Conservation (phyloP, 1,140 invertebrate species). For the Vanessa atalanta region DNA sequence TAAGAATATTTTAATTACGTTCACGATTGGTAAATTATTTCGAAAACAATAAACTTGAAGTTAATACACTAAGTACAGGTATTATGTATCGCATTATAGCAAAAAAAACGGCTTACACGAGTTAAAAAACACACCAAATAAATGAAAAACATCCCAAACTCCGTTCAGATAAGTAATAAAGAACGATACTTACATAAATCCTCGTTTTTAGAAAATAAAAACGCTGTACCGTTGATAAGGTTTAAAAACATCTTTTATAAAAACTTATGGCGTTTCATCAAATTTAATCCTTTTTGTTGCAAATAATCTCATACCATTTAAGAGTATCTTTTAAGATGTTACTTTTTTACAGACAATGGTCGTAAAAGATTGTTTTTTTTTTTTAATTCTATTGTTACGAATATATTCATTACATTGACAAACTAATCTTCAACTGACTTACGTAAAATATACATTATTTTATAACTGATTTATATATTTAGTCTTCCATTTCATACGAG, state of each 20-base stretch:
- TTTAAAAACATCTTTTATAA: slow-evolving; percentile 43
- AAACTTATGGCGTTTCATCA: slow-evolving; percentile 41
- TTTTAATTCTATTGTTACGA: slow-evolving; percentile 42
- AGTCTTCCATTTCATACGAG: no score
- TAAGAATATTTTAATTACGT: background rate
- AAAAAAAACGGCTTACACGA: background rate
- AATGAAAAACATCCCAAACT: background rate
- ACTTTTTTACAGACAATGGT: slow-evolving; percentile 49
- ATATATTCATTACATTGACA: slow-evolving; percentile 47
- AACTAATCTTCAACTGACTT: slow-evolving; percentile 26
- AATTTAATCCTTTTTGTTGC: slow-evolving; percentile 55
- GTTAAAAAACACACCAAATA: background rate
- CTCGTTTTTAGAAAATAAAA: slow-evolving; percentile 26
- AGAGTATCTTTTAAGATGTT: slow-evolving; percentile 26
- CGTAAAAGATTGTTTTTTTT: slow-evolving; percentile 52
- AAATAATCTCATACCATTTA: slow-evolving; percentile 42
- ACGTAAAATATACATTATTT: background rate
- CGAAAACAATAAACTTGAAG: background rate
- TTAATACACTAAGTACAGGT: background rate
- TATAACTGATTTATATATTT: no score
- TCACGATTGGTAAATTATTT: background rate
- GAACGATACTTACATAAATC: slow-evolving; percentile 30
- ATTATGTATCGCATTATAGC: background rate
- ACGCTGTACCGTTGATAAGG: slow-evolving; percentile 26
- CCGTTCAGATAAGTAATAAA: slow-evolving; percentile 22